Evolutionary conservation across 2,888 invertebrate genomes (phyloP).

Genomic region (Dolichomitus sp.): DNA sequence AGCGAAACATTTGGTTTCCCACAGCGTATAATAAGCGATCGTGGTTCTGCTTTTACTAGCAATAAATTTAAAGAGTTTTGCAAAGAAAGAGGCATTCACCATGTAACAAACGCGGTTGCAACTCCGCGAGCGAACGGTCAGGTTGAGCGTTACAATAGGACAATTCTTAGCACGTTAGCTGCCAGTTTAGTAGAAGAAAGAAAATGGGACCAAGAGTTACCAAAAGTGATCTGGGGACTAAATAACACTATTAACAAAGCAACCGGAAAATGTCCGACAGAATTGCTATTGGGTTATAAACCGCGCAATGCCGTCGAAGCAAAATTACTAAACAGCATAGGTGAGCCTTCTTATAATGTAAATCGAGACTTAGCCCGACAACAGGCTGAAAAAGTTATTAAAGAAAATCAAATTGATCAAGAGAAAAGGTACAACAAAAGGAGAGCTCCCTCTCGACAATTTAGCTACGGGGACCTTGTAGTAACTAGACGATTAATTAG

Average conservation of each 20-base stretch:
- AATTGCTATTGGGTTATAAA: constrained; percentile 60
- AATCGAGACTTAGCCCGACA: constrained; percentile 23
- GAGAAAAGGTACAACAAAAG: constrained; percentile 52
- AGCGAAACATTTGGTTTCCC: constrained; percentile 11
- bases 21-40: neutral
- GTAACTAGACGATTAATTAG: constrained; percentile 43
- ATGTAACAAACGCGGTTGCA: constrained; percentile 59
- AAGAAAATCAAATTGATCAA: constrained; percentile 42
- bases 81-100: constrained; percentile 63
- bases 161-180: too few species aligned
- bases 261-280: constrained; percentile 59
- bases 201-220: constrained; percentile 49
- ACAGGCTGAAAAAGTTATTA: constrained; percentile 18
- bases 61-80: constrained; percentile 33
- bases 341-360: constrained; percentile 3
- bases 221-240: constrained; percentile 53
- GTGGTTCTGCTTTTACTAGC: constrained; percentile 49
- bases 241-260: constrained; percentile 59
- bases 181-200: too few species aligned
- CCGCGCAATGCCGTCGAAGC: constrained; percentile 57
- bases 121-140: too few species aligned
- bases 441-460: constrained; percentile 37
- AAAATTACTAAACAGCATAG: constrained; percentile 39
- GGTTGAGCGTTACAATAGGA: too few species aligned
- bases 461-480: constrained; percentile 61